Conservation (phyloP, 1,140 invertebrate genomes). For the Magallana angulata region DNA sequence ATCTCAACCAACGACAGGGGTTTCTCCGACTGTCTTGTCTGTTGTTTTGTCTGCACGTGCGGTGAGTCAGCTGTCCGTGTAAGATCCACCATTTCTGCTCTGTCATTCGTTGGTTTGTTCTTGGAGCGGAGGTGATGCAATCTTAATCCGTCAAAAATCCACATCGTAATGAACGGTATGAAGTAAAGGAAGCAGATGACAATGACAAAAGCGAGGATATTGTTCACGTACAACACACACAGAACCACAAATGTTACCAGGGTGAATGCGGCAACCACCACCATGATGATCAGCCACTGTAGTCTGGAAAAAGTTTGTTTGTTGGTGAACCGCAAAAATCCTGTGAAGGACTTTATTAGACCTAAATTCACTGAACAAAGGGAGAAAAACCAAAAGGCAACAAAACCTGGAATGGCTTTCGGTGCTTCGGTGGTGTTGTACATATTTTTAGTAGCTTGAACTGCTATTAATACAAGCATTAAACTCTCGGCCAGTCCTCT, state of each 20-base stretch:
- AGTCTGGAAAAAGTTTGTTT: neutral
- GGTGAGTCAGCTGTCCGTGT: neutral
- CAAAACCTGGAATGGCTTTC: neutral
- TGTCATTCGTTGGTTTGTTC: neutral
- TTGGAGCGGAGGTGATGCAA: neutral
- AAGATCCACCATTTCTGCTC: neutral
- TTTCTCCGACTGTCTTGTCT: neutral
- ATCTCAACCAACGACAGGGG: neutral
- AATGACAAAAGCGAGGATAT: neutral
- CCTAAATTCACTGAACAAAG: neutral
- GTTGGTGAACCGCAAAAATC: neutral
- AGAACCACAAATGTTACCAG: neutral
- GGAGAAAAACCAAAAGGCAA: neutral
- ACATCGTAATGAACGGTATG: neutral
- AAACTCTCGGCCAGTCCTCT: neutral
- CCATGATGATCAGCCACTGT: neutral
- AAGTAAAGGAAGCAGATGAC: neutral
- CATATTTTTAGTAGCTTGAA: slow-evolving; percentile 1
- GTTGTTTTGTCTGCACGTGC: neutral
- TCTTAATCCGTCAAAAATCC: slow-evolving; percentile 9
- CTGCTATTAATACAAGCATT: neutral
- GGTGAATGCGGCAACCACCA: neutral
- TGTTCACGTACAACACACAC: neutral
- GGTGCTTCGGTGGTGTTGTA: neutral
- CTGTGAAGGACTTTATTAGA: neutral